A percentile compares a stretch with the other conserved stretches of the same genome.
phyloP scores from a whole-genome alignment of 2,113 vertebrate species.

The Python bivittatus region DNA sequence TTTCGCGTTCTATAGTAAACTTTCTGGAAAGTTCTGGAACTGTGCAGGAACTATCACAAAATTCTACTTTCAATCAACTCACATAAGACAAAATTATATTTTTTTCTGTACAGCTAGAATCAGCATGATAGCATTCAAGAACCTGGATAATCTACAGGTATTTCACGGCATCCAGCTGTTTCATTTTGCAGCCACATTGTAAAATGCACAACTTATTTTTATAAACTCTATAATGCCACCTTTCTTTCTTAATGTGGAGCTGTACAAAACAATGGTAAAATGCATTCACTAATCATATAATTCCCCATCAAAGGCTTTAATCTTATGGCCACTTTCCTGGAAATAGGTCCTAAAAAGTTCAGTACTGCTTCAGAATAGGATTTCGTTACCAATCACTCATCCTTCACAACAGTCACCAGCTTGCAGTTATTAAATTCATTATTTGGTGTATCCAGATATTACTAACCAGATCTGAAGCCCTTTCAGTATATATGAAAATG shows the following conservation, averaged over 20 bases:
- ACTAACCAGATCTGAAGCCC: neutral
- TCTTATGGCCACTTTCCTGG: neutral
- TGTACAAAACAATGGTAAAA: neutral
- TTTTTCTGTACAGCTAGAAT: neutral
- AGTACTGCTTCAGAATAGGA: neutral
- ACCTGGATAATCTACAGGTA: neutral
- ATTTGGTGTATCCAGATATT: neutral
- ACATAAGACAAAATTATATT: neutral
- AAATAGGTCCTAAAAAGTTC: neutral
- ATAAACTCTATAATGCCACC: neutral
- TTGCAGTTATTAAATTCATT: neutral
- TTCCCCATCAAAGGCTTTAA: neutral
- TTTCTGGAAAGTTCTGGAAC: neutral
- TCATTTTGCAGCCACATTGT: neutral
- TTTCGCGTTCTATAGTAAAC: neutral
- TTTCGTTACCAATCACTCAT: neutral
- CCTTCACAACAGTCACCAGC: neutral
- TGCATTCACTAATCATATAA: neutral
- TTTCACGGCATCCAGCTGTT: neutral
- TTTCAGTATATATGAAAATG: neutral
- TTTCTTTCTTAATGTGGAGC: neutral
- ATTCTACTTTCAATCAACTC: neutral
- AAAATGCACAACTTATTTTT: neutral
- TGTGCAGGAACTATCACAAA: neutral
- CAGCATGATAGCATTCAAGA: neutral